phyloP scores from a whole-genome alignment of 2,797 vertebrate genomes.

The Eulemur rubriventer region DNA sequence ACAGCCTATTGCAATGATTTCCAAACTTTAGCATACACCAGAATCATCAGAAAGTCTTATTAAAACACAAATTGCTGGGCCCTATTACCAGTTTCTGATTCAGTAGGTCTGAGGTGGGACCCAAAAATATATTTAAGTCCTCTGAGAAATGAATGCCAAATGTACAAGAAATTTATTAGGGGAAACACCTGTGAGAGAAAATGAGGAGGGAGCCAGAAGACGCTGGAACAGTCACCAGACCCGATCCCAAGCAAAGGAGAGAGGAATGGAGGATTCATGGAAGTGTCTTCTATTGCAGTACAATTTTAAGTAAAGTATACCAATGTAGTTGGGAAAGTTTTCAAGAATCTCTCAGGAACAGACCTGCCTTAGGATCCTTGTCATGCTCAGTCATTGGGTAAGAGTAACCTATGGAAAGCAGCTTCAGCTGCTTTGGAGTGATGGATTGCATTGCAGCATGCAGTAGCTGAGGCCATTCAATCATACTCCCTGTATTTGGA shows the following conservation, averaged over 20 bases:
- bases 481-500: background rate
- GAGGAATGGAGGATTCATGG: background rate
- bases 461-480: background rate
- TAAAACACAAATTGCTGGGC: conserved; percentile 21
- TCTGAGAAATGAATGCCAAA: conserved; percentile 13
- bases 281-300: background rate
- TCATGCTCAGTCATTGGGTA: background rate
- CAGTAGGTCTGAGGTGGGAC: background rate
- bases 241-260: background rate
- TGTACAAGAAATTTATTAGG: background rate
- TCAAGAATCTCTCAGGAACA: background rate
- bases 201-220: background rate
- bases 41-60: conserved; percentile 5
- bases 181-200: background rate
- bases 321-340: background rate
- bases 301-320: background rate
- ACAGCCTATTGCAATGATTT: background rate
- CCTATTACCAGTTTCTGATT: background rate
- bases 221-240: background rate
- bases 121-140: background rate
- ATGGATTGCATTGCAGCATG: background rate
- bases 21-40: background rate
- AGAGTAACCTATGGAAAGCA: background rate
- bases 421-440: background rate
- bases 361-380: background rate